Evolutionary conservation across 2,113 vertebrate genomes (phyloP), one percentile per base, ranked within the genome.

Genomic region (Oenanthe melanoleuca): DNA sequence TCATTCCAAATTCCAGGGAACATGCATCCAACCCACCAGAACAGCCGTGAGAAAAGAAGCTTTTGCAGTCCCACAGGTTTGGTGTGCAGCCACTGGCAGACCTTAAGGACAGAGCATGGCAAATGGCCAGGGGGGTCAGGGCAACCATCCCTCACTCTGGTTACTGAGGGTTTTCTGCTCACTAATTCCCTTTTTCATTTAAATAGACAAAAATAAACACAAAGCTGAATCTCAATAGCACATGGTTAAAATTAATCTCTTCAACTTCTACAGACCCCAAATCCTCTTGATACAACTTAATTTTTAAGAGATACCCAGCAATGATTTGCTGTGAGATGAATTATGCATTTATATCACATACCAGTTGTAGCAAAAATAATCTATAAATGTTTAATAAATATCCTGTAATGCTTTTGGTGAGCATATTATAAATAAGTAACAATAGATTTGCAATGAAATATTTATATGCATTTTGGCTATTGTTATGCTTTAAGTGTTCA

Each of bases 371-470:
- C 95, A 97, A 98, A 98, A 98, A 98, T 98, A 98, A 97, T 98
- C 96, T 96, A 98, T 98, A 97, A 98, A 98, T 97, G 97, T 98
- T 98, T 98, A 97, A 98, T 98, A 98, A 98, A 98, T 98, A 97
- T 92, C 94, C 95, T 93, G 94, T 96, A 97, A 97, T 97, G 96
- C 96, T 98, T 98, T 97, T 94, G 95, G 97, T 97, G 95, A 95
- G 95, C 82, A 94, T 88, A 92, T 96, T 98, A 97, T 98, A 97
- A 98, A 98, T 98, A 98, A 98, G 89, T 98, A 98, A 98, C 97
- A 97, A 96, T 96, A 96, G 95, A 96, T 95, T 95, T 89, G 77
- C 90, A 59, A 95, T 98, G 97, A 98, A 98, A 98, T 98, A 98
- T 98, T 98, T 97, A 98, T 97, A 92, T 74, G 34, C 38, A 38